Base-by-base conservation (phyloP, 2,888 invertebrate species). In the Xiphydria camelus region DNA sequence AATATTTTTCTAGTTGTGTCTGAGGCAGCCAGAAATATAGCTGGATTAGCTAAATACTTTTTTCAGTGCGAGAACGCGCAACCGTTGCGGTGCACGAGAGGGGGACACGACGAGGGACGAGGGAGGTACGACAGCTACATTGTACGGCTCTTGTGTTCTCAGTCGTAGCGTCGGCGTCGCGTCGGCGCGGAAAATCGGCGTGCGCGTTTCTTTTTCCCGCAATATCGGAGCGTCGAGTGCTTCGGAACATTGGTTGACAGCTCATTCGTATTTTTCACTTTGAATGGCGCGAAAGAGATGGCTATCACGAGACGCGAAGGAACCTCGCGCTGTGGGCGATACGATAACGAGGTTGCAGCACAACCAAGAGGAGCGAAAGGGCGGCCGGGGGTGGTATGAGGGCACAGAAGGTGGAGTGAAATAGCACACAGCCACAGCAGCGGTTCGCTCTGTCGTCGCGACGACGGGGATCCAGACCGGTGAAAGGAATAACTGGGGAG, bases 181-280 rank as follows among this genome's bases (percentile, higher is more conserved):
- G n/a, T n/a, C n/a, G n/a, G n/a, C n/a, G n/a, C n/a, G n/a, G n/a
- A n/a, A n/a, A n/a, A n/a, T n/a, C n/a, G n/a, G n/a, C n/a, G n/a
- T n/a, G n/a, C n/a, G n/a, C n/a, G n/a, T n/a, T n/a, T n/a, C n/a
- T n/a, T n/a, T n/a, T 12, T 7, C 21, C 52, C 54, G 54, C 57
- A 64, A 67, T 66, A 68, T 66, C 64, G 62, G 64, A 59, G 55
- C 56, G 56, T 52, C 54, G 53, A 58, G 59, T 56, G 49, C 52
- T 57, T 40, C 57, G 51, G 57, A 65, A 64, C 57, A 62, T 62
- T 59, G 50, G 59, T 55, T 52, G 47, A 45, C 58, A 17, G 34
- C 18, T 4, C 34, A 61, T 57, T 57, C 57, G 48, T 46, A 48
- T 29, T 7, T 49, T 53, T 52, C 47, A 48, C 31, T 35, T 33